phyloP scores from a whole-genome alignment of 2,888 invertebrate genomes.

The Agapostemon virescens region DNA sequence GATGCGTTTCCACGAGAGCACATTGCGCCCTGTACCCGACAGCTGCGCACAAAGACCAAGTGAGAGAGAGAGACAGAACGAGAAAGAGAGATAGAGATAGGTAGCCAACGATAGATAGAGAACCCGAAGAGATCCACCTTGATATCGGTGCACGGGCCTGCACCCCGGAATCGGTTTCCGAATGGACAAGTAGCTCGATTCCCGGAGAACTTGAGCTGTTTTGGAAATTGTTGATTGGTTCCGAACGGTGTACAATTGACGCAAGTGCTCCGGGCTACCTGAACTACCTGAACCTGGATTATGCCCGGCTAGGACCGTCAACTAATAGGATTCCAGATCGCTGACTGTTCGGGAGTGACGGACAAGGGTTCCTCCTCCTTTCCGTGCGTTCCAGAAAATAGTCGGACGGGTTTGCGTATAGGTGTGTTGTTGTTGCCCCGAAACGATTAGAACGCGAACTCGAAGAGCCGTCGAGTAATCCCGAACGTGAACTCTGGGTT shows the following conservation, averaged over 20 bases:
- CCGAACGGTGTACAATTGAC: slow-evolving; percentile 14
- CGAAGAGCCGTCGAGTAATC: background rate
- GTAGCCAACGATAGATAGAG: background rate
- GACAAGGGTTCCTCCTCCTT: background rate
- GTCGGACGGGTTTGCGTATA: background rate
- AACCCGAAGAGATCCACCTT: slow-evolving; percentile 22
- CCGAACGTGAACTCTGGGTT: background rate
- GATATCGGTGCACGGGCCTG: slow-evolving; percentile 23
- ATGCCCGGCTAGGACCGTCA: background rate
- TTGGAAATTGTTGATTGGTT: slow-evolving; percentile 33
- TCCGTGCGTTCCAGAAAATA: background rate
- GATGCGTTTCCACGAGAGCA: slow-evolving; percentile 40
- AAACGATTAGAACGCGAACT: background rate
- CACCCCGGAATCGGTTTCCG: slow-evolving; percentile 34
- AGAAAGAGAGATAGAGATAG: too few species aligned
- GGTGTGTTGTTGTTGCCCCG: background rate
- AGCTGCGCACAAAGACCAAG: slow-evolving; percentile 33
- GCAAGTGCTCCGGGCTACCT: slow-evolving; percentile 7
- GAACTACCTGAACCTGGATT: slow-evolving; percentile 8
- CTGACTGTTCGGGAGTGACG: background rate
- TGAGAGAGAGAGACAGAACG: background rate
- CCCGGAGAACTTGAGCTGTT: slow-evolving; percentile 28
- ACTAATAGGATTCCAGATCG: background rate
- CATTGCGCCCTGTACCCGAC: slow-evolving; percentile 23
- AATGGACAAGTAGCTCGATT: slow-evolving; percentile 31